Percentiles rank a stretch among this genome's conserved stretches.
Conservation (phyloP, 2,888 invertebrate genomes). For the Pardosa pseudoannulata region DNA sequence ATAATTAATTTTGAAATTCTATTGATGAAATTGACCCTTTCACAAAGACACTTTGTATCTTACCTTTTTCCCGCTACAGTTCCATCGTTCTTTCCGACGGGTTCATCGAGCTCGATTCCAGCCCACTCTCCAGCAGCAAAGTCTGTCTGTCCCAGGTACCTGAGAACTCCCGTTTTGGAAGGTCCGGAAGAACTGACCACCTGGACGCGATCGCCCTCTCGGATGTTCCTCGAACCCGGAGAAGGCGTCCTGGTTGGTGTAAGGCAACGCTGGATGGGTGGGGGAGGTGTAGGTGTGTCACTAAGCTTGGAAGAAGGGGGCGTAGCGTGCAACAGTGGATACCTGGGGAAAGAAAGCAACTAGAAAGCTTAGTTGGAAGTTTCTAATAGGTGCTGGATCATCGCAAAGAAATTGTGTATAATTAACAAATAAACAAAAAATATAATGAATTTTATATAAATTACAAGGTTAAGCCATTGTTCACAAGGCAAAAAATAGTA, state of each 20-base stretch:
- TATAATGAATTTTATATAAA: too few relatives aligned
- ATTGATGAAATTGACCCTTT: too few relatives aligned
- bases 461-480: too few relatives aligned
- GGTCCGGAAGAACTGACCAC: conserved; percentile 89
- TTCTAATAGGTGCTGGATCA: too few relatives aligned
- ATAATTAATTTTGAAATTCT: too few relatives aligned
- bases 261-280: conserved; percentile 46
- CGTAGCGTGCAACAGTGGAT: conserved; percentile 41
- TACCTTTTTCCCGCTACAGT: conserved; percentile 94
- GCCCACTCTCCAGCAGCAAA: conserved; percentile 97
- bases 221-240: conserved; percentile 78
- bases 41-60: too few relatives aligned
- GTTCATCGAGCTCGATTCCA: conserved; percentile 95
- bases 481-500: too few relatives aligned
- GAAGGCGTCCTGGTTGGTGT: conserved; percentile 70
- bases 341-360: conserved; percentile 77
- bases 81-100: conserved; percentile 96
- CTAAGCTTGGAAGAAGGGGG: conserved; percentile 18
- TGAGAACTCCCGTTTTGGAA: conserved; percentile 88
- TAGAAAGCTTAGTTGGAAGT: too few relatives aligned
- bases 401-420: too few relatives aligned
- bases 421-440: too few relatives aligned
- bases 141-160: conserved; percentile 90
- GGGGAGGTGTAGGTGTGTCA: conserved; percentile 20
- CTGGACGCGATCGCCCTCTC: conserved; percentile 93